Conservation (phyloP, 2,888 invertebrate species). For the Merodon equestris region DNA sequence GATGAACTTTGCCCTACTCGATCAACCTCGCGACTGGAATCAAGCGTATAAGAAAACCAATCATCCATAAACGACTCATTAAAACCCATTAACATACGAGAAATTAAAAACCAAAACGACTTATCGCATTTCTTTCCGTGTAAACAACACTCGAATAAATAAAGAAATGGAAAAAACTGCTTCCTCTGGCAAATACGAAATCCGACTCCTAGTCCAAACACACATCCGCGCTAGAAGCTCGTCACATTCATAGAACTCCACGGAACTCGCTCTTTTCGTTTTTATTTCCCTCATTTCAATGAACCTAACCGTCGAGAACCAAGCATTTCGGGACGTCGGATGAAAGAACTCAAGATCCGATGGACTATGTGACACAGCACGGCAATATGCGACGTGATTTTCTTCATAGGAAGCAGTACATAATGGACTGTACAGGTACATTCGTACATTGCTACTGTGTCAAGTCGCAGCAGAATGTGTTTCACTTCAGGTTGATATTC, state of each 20-base stretch:
- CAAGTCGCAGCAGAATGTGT: background rate
- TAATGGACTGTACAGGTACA: background rate
- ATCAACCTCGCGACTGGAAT: no score
- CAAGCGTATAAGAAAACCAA: no score
- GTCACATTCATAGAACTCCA: conserved; percentile 2
- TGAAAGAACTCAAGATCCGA: conserved; percentile 24
- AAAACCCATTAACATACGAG: no score
- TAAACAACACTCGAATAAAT: conserved; percentile 8
- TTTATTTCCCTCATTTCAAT: conserved; percentile 5
- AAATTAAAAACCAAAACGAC: background rate
- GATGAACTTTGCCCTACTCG: no score
- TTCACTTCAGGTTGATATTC: background rate
- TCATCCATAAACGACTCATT: no score
- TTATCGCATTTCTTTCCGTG: conserved; percentile 14
- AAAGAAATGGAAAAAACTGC: background rate
- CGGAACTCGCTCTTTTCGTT: conserved; percentile 2
- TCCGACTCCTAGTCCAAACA: conserved; percentile 20
- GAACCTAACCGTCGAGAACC: conserved; percentile 7
- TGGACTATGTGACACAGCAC: conserved; percentile 1
- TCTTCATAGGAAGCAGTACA: conserved; percentile 14
- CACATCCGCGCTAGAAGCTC: background rate
- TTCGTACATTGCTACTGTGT: background rate
- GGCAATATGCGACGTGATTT: conserved; percentile 40
- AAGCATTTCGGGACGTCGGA: no score
- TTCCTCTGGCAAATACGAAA: conserved; percentile 13